phyloP scores from a whole-genome alignment of 2,797 vertebrate species.

The Poeciliopsis presidionis region DNA sequence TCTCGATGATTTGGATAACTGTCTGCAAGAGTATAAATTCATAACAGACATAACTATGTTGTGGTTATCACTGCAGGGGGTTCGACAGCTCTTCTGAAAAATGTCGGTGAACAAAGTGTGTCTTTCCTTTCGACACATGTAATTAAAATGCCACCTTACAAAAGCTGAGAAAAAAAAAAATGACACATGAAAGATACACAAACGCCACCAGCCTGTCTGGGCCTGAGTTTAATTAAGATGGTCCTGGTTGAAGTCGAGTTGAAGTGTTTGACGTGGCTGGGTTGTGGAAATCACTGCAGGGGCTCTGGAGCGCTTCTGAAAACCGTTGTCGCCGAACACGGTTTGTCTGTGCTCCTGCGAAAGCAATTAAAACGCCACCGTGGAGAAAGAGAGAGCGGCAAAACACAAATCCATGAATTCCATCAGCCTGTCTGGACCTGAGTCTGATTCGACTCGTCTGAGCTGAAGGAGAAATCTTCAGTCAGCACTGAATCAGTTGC shows the following conservation, averaged over 20 bases:
- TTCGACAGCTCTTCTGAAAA: background rate
- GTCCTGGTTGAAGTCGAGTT: background rate
- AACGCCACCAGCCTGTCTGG: conserved; percentile 8
- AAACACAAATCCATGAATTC: background rate
- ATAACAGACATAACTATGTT: background rate
- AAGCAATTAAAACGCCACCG: background rate
- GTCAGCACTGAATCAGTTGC: background rate
- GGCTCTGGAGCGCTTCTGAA: background rate
- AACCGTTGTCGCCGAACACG: background rate
- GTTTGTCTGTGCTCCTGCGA: background rate
- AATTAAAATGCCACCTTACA: background rate
- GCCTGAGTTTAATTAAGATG: conserved; percentile 12
- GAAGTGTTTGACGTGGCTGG: background rate
- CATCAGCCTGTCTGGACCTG: background rate
- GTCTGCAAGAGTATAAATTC: background rate
- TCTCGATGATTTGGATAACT: background rate
- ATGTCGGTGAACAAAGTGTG: background rate
- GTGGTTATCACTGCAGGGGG: background rate
- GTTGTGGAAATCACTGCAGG: conserved; percentile 7
- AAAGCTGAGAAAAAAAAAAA: background rate
- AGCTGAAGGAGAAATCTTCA: background rate
- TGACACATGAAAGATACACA: background rate
- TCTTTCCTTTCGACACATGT: background rate
- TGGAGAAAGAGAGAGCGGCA: background rate
- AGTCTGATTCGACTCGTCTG: conserved; percentile 2